These are phyloP conservation scores for Eristalis pertinax DNA, from an alignment of 2,888 invertebrate genomes.

Conservation along the genomic window DNA sequence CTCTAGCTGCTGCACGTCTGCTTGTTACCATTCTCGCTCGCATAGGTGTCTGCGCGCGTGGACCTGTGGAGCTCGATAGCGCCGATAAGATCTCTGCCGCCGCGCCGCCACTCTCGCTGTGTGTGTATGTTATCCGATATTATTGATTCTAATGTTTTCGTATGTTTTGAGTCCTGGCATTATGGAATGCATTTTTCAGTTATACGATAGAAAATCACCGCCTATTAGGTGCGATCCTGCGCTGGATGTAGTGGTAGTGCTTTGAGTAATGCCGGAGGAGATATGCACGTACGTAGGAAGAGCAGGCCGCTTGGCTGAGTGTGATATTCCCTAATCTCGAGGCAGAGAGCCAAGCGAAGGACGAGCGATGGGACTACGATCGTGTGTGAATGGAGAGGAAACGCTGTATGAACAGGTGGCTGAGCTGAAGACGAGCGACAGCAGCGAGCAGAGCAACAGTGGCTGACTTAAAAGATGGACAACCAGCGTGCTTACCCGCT, in stretches of 20 bases:
- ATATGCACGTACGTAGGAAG: not conserved
- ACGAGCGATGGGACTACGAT: slow-evolving; percentile 9
- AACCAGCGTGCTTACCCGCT: not conserved
- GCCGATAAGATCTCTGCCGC: slow-evolving; percentile 56
- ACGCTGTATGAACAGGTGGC: slow-evolving; percentile 31
- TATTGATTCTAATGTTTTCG: slow-evolving; percentile 72
- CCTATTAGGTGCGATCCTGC: slow-evolving; percentile 58
- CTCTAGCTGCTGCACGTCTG: not conserved
- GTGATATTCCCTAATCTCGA: slow-evolving; percentile 45
- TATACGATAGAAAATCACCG: slow-evolving; percentile 63
- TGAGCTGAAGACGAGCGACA: slow-evolving; percentile 12
- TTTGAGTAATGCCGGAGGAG: slow-evolving; percentile 17
- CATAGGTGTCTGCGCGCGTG: slow-evolving; percentile 26
- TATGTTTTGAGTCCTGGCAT: slow-evolving; percentile 71
- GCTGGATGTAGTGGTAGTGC: not conserved
- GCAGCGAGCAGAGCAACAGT: not conserved
- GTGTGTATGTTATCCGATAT: slow-evolving; percentile 68
- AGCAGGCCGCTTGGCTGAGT: slow-evolving; percentile 14
- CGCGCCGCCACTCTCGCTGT: slow-evolving; percentile 2
- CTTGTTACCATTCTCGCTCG: slow-evolving; percentile 36
- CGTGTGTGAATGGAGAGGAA: not conserved
- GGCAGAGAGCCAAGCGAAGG: slow-evolving; percentile 27
- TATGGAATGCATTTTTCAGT: slow-evolving; percentile 71
- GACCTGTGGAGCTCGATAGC: slow-evolving; percentile 48
- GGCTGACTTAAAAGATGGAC: not conserved